phyloP scores from a whole-genome alignment of 1,140 invertebrate genomes.

The Archegozetes longisetosus region DNA sequence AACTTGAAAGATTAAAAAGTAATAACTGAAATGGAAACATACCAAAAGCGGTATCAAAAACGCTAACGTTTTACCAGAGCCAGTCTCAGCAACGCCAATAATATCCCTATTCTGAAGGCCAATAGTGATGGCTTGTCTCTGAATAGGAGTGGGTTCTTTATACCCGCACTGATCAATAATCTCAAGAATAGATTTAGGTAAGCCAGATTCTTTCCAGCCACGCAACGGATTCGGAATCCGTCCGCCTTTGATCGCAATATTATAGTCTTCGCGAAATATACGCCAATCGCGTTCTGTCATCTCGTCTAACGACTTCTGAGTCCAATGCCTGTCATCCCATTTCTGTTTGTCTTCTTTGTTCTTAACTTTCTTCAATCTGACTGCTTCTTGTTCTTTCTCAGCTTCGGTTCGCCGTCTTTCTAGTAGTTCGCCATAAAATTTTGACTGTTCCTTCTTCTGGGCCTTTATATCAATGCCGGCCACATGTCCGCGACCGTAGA shows the following conservation, averaged over 20 bases:
- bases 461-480: slow-evolving; percentile 70
- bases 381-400: slow-evolving; percentile 95
- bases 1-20: too few species aligned
- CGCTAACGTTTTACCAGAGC: slow-evolving; percentile 93
- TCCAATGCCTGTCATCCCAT: slow-evolving; percentile 98
- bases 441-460: slow-evolving; percentile 55
- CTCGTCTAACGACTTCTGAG: slow-evolving; percentile 77
- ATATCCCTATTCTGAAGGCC: slow-evolving; percentile 96
- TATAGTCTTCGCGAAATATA: slow-evolving; percentile 99
- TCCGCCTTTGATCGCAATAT: slow-evolving; percentile 92
- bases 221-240: slow-evolving; percentile 90
- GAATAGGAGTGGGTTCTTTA: slow-evolving; percentile 91
- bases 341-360: slow-evolving; percentile 94
- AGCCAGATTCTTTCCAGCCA: slow-evolving; percentile 82
- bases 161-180: slow-evolving; percentile 45
- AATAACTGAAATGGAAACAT: too few species aligned
- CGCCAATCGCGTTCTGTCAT: slow-evolving; percentile 99
- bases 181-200: slow-evolving; percentile 79
- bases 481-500: slow-evolving; percentile 92
- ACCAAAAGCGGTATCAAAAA: slow-evolving; percentile 85
- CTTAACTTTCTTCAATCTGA: slow-evolving; percentile 80
- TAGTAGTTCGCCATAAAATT: slow-evolving; percentile 92
- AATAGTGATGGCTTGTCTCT: slow-evolving; percentile 97
- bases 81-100: slow-evolving; percentile 97
- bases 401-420: slow-evolving; percentile 87